These are phyloP conservation scores for Criorhina ranunculi DNA, from an alignment of 2,888 invertebrate genomes.

Conservation along the genomic window DNA sequence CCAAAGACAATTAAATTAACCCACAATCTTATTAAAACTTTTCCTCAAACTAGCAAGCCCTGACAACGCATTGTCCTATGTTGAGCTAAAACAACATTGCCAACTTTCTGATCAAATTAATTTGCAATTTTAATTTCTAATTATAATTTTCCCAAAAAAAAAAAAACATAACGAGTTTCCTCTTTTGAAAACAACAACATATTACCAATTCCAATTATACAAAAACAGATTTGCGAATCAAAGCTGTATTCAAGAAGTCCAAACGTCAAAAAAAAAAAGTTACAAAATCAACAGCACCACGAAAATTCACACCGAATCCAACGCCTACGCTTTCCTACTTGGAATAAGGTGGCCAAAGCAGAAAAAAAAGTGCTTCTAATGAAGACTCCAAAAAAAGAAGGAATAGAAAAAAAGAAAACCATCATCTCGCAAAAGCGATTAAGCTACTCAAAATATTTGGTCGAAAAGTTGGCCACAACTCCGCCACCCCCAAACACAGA, in stretches of 20 bases:
- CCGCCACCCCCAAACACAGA: constrained; percentile 5
- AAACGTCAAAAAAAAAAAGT: constrained; percentile 42
- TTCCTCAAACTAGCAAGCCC: not conserved
- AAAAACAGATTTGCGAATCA: constrained; percentile 68
- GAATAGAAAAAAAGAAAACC: constrained; percentile 30
- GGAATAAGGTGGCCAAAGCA: not conserved
- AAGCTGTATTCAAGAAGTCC: constrained; percentile 36
- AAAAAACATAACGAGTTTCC: constrained; percentile 2
- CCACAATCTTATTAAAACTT: not conserved
- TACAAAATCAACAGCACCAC: constrained; percentile 40
- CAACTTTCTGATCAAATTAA: constrained; percentile 28
- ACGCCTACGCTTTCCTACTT: constrained; percentile 27
- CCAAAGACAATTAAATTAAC: not conserved
- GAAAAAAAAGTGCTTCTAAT: constrained; percentile 55
- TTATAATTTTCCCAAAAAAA: constrained; percentile 7
- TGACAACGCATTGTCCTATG: not conserved
- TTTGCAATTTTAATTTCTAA: constrained; percentile 61
- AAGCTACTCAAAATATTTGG: constrained; percentile 75
- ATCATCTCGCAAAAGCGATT: constrained; percentile 65
- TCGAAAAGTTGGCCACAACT: constrained; percentile 66
- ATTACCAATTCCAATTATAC: constrained; percentile 69
- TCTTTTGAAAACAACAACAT: constrained; percentile 24
- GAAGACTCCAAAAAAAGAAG: constrained; percentile 30
- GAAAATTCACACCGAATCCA: constrained; percentile 50
- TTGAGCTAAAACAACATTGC: not conserved